phyloP scores from a whole-genome alignment of 1,140 invertebrate species.

The Drosophila aff. region DNA sequence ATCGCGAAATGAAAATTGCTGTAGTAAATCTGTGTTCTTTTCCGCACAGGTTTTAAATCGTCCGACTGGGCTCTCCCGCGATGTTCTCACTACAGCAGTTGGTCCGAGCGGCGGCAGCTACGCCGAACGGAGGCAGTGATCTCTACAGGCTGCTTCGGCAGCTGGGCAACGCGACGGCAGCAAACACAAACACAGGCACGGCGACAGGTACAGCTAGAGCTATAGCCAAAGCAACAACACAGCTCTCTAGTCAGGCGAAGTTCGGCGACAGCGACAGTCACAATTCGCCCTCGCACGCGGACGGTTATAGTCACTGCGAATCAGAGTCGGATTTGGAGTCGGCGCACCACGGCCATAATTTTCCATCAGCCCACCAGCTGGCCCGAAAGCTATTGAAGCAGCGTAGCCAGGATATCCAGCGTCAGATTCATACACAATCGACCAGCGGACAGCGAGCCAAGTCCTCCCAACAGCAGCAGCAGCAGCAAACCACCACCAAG shows the following conservation, averaged over 20 bases:
- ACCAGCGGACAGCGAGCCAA: slow-evolving; percentile 47
- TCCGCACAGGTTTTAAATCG: not conserved
- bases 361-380: slow-evolving; percentile 56
- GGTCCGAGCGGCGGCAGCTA: slow-evolving; percentile 61
- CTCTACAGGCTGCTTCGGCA: slow-evolving; percentile 43
- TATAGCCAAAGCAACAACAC: slow-evolving; percentile 49
- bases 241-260: slow-evolving; percentile 71
- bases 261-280: slow-evolving; percentile 59
- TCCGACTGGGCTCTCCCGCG: not conserved
- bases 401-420: slow-evolving; percentile 60
- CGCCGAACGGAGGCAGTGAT: slow-evolving; percentile 36
- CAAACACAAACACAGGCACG: slow-evolving; percentile 30
- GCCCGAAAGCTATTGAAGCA: slow-evolving; percentile 63
- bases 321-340: slow-evolving; percentile 63
- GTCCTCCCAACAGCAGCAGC: slow-evolving; percentile 60
- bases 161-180: slow-evolving; percentile 56
- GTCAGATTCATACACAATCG: slow-evolving; percentile 69
- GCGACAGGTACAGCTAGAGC: slow-evolving; percentile 19
- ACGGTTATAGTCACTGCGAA: slow-evolving; percentile 67
- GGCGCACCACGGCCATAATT: slow-evolving; percentile 58
- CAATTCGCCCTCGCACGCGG: slow-evolving; percentile 54
- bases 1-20: not conserved
- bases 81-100: slow-evolving; percentile 81
- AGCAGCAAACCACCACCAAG: slow-evolving; percentile 65
- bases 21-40: not conserved